Conservation (phyloP, 2,888 invertebrate species). For the Argyresthia albistria region DNA sequence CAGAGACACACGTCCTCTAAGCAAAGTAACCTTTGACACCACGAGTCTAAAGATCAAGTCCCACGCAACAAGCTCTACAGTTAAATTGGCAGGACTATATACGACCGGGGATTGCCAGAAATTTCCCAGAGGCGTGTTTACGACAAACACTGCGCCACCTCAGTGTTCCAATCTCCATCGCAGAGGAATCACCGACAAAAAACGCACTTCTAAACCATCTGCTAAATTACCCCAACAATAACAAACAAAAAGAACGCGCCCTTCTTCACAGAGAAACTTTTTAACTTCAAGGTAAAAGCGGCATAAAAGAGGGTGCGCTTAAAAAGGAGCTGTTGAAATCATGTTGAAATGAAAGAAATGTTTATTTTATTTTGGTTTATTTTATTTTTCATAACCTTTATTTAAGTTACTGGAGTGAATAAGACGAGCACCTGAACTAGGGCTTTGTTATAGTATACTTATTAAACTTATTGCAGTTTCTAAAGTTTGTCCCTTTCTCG, state of each 20-base stretch:
- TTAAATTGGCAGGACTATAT: background rate
- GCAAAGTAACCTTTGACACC: background rate
- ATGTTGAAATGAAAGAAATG: too few species aligned
- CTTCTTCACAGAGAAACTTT: background rate
- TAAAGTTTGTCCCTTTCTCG: too few species aligned
- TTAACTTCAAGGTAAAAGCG: background rate
- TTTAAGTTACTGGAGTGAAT: too few species aligned
- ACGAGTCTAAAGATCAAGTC: too few species aligned
- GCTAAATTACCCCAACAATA: constrained; percentile 37
- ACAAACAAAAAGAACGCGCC: constrained; percentile 25
- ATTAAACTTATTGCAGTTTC: too few species aligned
- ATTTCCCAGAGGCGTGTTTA: constrained; percentile 57
- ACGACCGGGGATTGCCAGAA: constrained; percentile 18
- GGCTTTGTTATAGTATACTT: too few species aligned
- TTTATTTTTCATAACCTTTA: too few species aligned
- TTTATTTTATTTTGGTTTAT: too few species aligned
- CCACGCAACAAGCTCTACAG: too few species aligned
- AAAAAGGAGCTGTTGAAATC: too few species aligned
- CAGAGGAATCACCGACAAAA: constrained; percentile 12
- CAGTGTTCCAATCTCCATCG: constrained; percentile 8
- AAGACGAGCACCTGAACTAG: too few species aligned
- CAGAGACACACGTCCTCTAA: background rate
- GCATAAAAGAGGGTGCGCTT: background rate
- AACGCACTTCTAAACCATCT: constrained; percentile 10
- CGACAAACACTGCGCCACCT: constrained; percentile 30